phyloP scores from a whole-genome alignment of 2,888 invertebrate species.

The Argyra leucocephala region DNA sequence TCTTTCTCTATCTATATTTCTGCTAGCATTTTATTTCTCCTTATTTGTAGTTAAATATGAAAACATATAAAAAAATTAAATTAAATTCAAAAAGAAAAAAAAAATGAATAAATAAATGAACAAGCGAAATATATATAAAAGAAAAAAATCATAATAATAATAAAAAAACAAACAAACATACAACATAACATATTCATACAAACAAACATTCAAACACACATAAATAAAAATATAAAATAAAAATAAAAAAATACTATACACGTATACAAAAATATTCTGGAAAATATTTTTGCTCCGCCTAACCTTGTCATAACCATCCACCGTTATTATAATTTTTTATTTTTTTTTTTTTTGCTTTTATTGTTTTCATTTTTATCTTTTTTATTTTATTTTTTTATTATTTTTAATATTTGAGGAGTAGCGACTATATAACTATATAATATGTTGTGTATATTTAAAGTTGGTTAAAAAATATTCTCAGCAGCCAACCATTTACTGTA shows the following conservation, averaged over 20 bases:
- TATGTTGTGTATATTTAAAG: too few species aligned
- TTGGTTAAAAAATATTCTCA: too few species aligned
- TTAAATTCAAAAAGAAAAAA: not conserved
- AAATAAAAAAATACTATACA: not conserved
- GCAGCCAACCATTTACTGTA: too few species aligned
- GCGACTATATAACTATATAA: too few species aligned
- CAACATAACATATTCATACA: not conserved
- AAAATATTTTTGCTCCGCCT: constrained; percentile 41
- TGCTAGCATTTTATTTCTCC: too few species aligned
- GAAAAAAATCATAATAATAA: too few species aligned
- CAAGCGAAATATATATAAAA: too few species aligned
- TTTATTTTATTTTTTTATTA: not conserved
- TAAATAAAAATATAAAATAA: not conserved
- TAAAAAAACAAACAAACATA: not conserved
- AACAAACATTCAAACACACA: not conserved
- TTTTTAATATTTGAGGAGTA: too few species aligned
- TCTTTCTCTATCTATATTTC: too few species aligned
- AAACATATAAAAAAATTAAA: not conserved
- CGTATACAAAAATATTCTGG: constrained; percentile 10
- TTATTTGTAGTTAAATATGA: too few species aligned
- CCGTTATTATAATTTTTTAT: constrained; percentile 8
- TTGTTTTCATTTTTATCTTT: not conserved
- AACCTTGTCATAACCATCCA: constrained; percentile 41
- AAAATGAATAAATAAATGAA: not conserved
- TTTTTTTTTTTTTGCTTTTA: not conserved